Percentiles rank a stretch among this genome's conserved stretches.
Evolutionary conservation across 2,888 invertebrate genomes (phyloP).

Genomic region (Andrena bicolor): DNA sequence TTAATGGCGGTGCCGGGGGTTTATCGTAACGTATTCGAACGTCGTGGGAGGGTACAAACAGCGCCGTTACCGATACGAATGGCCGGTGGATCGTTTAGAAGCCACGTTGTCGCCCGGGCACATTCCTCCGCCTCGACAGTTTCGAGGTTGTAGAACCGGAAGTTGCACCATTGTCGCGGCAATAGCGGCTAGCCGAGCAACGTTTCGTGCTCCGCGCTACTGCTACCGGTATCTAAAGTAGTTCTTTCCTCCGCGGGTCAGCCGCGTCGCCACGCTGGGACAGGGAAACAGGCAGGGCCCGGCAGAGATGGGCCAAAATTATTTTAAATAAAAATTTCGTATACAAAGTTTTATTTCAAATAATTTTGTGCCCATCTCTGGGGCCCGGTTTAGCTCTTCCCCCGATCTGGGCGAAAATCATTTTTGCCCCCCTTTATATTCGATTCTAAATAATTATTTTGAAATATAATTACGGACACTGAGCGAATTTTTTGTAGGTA

Average conservation of each 20-base stretch:
- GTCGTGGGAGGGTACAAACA: constrained; percentile 63
- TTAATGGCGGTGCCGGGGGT: constrained; percentile 64
- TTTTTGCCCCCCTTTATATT: no score
- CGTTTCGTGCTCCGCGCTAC: constrained; percentile 9
- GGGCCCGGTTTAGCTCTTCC: no score
- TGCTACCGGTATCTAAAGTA: background rate
- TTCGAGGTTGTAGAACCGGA: constrained; percentile 40
- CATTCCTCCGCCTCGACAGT: constrained; percentile 20
- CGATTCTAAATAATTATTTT: no score
- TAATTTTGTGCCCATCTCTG: no score
- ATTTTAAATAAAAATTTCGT: no score
- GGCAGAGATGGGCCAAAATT: no score
- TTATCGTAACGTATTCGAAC: constrained; percentile 69
- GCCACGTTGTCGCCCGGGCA: constrained; percentile 22
- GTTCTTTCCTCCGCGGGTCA: background rate
- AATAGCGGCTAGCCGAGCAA: constrained; percentile 24
- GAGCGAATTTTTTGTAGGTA: no score
- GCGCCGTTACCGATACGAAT: constrained; percentile 73
- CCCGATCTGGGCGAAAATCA: background rate
- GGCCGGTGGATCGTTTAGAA: constrained; percentile 54
- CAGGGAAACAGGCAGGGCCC: no score
- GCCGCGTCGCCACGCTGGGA: background rate
- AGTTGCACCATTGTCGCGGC: constrained; percentile 28
- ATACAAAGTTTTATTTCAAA: no score
- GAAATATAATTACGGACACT: no score